Evolutionary conservation across 2,888 invertebrate species (phyloP).

Genomic region (Latheticus oryzae): DNA sequence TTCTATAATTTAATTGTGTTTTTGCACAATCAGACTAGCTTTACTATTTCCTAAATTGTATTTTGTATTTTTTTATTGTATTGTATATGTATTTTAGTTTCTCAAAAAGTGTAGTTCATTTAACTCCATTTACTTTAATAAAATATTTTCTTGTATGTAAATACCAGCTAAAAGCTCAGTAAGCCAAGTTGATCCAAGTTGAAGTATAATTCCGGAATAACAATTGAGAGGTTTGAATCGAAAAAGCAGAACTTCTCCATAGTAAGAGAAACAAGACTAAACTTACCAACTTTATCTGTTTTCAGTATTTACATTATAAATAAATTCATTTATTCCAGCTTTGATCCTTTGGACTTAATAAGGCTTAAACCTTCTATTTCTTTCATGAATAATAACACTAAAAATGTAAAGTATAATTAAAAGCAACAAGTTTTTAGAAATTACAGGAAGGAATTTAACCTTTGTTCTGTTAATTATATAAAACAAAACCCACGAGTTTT

Average conservation of each 20-base stretch:
- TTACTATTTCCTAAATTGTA: too few species aligned
- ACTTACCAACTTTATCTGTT: constrained; percentile 15
- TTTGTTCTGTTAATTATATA: neutral
- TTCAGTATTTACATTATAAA: constrained; percentile 13
- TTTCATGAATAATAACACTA: constrained; percentile 20
- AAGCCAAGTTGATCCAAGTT: constrained; percentile 17
- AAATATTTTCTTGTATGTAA: constrained; percentile 12
- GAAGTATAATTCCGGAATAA: constrained; percentile 20
- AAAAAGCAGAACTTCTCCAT: constrained; percentile 6
- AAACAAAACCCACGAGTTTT: neutral
- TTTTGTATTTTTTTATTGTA: too few species aligned
- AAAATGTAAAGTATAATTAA: constrained; percentile 22
- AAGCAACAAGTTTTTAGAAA: constrained; percentile 21
- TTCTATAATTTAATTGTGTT: too few species aligned
- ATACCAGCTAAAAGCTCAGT: constrained; percentile 10
- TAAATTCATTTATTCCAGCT: constrained; percentile 19
- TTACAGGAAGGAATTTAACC: neutral
- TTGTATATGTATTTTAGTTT: too few species aligned
- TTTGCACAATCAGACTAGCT: too few species aligned
- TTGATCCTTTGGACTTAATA: constrained; percentile 14
- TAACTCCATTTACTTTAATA: neutral
- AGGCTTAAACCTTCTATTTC: constrained; percentile 7
- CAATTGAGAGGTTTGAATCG: constrained; percentile 10
- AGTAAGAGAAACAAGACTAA: constrained; percentile 12
- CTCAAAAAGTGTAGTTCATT: too few species aligned